Evolutionary conservation across 2,888 invertebrate species (phyloP).

Genomic region (Hirtodrosophila alboralis): DNA sequence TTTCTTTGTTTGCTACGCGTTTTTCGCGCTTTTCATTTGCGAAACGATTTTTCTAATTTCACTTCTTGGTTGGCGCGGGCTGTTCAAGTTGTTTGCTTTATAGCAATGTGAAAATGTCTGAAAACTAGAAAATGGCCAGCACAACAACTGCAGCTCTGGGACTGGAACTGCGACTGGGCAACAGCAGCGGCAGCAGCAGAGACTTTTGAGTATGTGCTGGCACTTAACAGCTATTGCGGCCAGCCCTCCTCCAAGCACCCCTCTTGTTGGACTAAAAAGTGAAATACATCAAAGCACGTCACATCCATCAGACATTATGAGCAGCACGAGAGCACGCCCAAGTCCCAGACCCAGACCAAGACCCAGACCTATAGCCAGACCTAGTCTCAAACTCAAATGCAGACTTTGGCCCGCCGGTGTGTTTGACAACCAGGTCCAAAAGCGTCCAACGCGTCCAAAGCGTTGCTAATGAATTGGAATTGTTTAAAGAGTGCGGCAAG

Average conservation of each 20-base stretch:
- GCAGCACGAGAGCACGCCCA: slow-evolving; percentile 75
- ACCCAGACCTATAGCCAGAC: slow-evolving; percentile 14
- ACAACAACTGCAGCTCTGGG: slow-evolving; percentile 31
- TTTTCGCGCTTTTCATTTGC: slow-evolving; percentile 75
- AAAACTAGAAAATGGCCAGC: slow-evolving; percentile 71
- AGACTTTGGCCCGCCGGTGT: slow-evolving; percentile 37
- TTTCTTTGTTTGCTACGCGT: slow-evolving; percentile 72
- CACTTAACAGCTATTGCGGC: slow-evolving; percentile 60
- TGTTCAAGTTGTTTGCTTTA: slow-evolving; percentile 60
- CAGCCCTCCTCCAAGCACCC: slow-evolving; percentile 5
- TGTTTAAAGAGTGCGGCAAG: slow-evolving; percentile 58
- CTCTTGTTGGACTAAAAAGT: slow-evolving; percentile 56
- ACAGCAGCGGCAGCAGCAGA: no score
- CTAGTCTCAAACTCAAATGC: slow-evolving; percentile 18
- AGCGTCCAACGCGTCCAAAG: slow-evolving; percentile 73
- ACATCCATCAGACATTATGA: slow-evolving; percentile 78
- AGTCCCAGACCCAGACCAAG: slow-evolving; percentile 29
- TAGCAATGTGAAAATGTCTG: slow-evolving; percentile 74
- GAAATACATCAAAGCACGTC: slow-evolving; percentile 78
- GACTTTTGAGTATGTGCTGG: slow-evolving; percentile 62
- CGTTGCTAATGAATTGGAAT: slow-evolving; percentile 77
- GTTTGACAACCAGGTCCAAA: slow-evolving; percentile 64
- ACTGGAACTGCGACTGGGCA: slow-evolving; percentile 14
- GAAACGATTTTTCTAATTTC: slow-evolving; percentile 73
- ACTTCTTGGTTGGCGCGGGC: slow-evolving; percentile 36